These are phyloP conservation scores for Babylonia areolata DNA, from an alignment of 1,140 invertebrate genomes.

Conservation along the genomic window DNA sequence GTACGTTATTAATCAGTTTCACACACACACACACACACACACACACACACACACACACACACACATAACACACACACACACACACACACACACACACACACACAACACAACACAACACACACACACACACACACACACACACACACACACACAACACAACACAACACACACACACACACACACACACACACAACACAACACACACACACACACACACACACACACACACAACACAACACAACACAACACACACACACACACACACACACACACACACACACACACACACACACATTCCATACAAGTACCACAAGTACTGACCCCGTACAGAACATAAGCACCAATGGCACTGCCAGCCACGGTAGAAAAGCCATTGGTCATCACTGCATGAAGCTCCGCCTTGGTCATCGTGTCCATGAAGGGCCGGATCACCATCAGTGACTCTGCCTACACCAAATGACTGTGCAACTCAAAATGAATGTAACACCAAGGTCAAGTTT, in stretches of 20 bases:
- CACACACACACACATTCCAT: no score
- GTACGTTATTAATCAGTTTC: no score
- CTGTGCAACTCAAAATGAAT: no score
- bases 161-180: no score
- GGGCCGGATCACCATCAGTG: constrained; percentile 85
- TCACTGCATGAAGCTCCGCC: constrained; percentile 94
- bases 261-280: no score
- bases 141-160: no score
- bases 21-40: neutral
- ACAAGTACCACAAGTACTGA: constrained; percentile 76
- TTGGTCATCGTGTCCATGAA: constrained; percentile 85
- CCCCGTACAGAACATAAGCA: constrained; percentile 93
- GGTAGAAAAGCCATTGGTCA: constrained; percentile 95
- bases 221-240: neutral
- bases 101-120: no score
- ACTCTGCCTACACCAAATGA: constrained; percentile 82
- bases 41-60: neutral
- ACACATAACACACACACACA: no score
- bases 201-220: neutral
- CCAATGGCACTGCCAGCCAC: constrained; percentile 95
- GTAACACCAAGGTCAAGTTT: no score
- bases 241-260: no score
- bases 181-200: neutral
- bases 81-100: neutral
- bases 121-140: no score